These are phyloP conservation scores for Carduelis carduelis DNA, from an alignment of 2,797 vertebrate genomes.

Conservation along the genomic window DNA sequence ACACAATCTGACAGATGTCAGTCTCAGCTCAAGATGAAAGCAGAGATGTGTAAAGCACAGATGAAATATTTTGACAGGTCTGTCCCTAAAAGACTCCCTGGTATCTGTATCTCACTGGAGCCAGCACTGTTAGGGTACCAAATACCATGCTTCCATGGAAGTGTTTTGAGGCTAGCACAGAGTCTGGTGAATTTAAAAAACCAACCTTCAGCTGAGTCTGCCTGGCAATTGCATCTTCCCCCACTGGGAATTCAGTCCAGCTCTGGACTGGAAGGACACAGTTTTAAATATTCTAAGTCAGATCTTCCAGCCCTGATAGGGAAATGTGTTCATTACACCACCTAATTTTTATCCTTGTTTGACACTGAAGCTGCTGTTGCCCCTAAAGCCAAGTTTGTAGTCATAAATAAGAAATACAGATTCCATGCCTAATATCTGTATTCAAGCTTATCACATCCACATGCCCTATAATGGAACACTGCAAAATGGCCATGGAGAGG, in stretches of 20 bases:
- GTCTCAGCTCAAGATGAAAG: neutral
- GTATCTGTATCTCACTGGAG: neutral
- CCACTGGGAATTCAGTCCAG: neutral
- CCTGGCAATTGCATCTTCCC: neutral
- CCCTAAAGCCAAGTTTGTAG: neutral
- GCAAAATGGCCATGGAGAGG: neutral
- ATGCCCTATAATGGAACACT: neutral
- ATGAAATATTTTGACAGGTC: neutral
- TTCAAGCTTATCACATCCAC: neutral
- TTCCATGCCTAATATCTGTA: neutral
- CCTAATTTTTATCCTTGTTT: neutral
- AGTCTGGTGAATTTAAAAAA: neutral
- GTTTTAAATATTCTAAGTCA: neutral
- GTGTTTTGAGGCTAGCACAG: neutral
- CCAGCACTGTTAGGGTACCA: neutral
- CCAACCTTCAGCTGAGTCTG: neutral
- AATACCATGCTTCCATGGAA: neutral
- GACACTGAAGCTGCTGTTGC: neutral
- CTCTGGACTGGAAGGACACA: neutral
- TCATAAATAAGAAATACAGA: neutral
- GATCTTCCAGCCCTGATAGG: neutral
- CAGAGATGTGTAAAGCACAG: neutral
- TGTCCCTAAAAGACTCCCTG: neutral
- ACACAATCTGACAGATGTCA: neutral
- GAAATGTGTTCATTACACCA: neutral